phyloP scores from a whole-genome alignment of 37 sponge, comb jelly and placozoan species.

The Hormiphora californensis region DNA sequence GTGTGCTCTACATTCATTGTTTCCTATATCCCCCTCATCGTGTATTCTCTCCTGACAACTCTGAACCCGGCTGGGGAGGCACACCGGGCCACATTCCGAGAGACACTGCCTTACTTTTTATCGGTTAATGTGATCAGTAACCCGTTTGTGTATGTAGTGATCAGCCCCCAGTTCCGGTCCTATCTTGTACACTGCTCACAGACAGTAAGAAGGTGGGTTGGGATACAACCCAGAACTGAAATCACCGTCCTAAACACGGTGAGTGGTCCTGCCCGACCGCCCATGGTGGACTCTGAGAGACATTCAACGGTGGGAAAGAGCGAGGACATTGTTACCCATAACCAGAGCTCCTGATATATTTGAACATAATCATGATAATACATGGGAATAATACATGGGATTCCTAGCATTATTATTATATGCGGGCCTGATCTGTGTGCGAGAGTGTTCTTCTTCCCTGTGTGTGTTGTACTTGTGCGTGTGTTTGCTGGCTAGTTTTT shows the following conservation, averaged over 20 bases:
- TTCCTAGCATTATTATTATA: no score
- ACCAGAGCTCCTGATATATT: not conserved
- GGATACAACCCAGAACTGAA: no score
- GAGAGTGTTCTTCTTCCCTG: no score
- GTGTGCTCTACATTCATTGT: conserved; percentile 15
- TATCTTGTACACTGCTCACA: not conserved
- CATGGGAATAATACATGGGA: no score
- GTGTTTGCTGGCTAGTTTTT: no score
- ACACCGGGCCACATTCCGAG: no score
- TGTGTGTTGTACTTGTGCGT: no score
- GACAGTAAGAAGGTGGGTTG: not conserved
- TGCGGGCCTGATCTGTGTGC: no score
- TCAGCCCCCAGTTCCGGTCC: conserved; percentile 35
- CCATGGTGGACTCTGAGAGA: not conserved
- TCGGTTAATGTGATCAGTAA: conserved; percentile 43
- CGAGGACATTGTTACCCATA: not conserved
- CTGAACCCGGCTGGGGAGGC: no score
- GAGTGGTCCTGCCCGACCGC: not conserved
- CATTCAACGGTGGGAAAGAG: conserved; percentile 28
- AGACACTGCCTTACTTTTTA: not conserved
- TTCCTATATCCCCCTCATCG: not conserved
- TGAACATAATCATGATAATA: not conserved
- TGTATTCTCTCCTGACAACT: not conserved
- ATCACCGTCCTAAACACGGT: not conserved
- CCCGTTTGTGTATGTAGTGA: conserved; percentile 40